Evolutionary conservation across 2,113 vertebrate species (phyloP).

Genomic region (Thamnophis sirtalis): DNA sequence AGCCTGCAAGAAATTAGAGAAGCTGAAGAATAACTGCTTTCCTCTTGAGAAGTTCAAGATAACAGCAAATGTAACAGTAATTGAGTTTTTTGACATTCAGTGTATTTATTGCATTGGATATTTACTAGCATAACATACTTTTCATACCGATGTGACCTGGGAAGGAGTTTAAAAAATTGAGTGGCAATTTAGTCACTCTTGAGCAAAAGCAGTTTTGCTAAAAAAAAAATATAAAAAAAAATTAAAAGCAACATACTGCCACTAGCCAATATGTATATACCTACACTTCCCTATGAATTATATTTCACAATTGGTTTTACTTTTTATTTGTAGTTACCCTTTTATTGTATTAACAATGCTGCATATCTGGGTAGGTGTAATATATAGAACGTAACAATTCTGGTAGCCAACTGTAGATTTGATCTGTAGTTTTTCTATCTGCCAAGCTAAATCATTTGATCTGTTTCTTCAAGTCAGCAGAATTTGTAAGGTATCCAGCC

Average conservation of each 20-base stretch:
- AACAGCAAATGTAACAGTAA: background rate
- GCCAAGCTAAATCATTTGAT: constrained; percentile 63
- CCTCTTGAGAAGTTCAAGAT: constrained; percentile 34
- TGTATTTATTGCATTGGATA: background rate
- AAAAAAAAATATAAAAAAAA: background rate
- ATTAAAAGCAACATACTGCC: background rate
- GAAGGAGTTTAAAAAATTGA: constrained; percentile 39
- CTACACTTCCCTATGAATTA: background rate
- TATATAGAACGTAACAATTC: constrained; percentile 60
- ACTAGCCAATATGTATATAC: background rate
- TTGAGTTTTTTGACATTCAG: background rate
- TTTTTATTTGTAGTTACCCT: constrained; percentile 1
- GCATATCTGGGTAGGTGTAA: constrained; percentile 25
- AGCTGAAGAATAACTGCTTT: constrained; percentile 16
- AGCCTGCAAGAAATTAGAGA: constrained; percentile 11
- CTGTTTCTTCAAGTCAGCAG: constrained; percentile 75
- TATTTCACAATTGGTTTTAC: background rate
- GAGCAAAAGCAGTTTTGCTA: background rate
- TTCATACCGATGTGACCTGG: constrained; percentile 9
- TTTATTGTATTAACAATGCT: background rate
- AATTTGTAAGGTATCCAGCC: constrained; percentile 66
- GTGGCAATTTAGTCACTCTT: background rate
- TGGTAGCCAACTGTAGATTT: constrained; percentile 54
- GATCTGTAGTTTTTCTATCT: constrained; percentile 56
- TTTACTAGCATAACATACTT: constrained; percentile 38